Evolutionary conservation across 2,113 vertebrate species (phyloP).

Genomic region (Tachuris rubrigastra): DNA sequence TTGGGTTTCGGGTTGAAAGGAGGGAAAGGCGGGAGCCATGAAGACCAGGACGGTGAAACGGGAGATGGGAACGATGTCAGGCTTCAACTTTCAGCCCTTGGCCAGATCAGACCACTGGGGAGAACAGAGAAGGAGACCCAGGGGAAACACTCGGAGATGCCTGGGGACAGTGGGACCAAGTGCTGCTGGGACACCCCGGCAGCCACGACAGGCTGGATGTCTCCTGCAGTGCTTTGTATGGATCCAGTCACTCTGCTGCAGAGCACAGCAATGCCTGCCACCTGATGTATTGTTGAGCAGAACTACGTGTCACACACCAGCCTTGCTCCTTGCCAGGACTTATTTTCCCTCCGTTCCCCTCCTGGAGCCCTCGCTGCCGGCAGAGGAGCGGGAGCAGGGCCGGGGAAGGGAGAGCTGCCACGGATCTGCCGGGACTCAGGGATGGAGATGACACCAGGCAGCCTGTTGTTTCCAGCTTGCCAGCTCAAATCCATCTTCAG

Average conservation of each 20-base stretch:
- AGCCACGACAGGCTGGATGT: background rate
- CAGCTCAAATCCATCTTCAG: background rate
- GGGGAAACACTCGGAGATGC: background rate
- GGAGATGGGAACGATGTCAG: background rate
- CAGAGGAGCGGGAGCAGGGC: background rate
- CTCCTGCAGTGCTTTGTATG: background rate
- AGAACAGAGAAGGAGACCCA: background rate
- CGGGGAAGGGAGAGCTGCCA: background rate
- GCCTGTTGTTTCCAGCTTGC: background rate
- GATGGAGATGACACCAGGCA: background rate
- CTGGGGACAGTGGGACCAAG: background rate
- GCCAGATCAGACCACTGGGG: background rate
- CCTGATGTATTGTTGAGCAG: background rate
- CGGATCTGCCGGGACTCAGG: fast-evolving
- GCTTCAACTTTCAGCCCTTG: background rate
- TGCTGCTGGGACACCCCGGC: background rate
- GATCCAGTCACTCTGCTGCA: background rate
- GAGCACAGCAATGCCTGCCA: background rate
- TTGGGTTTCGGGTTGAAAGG: background rate
- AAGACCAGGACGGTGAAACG: fast-evolving
- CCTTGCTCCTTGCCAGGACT: constrained; percentile 5
- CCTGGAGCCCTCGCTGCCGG: background rate
- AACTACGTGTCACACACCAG: background rate
- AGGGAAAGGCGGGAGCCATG: background rate
- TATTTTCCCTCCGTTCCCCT: background rate